These are phyloP conservation scores for Sturmia bella DNA, from an alignment of 2,888 invertebrate species.

Conservation along the genomic window DNA sequence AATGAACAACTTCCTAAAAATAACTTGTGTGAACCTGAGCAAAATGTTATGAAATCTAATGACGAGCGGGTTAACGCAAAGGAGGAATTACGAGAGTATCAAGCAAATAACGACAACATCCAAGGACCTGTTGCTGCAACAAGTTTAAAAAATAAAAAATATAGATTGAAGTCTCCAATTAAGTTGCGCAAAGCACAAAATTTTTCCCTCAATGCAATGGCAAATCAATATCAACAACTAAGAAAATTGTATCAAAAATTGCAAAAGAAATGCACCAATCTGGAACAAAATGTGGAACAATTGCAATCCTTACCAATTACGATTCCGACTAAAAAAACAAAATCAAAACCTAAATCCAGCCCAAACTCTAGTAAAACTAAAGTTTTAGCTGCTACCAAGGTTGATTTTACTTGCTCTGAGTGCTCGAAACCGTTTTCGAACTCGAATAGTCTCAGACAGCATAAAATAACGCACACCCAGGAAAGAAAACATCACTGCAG, in stretches of 20 bases:
- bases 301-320: conserved; percentile 46
- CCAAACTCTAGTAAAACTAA: not conserved
- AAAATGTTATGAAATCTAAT: not conserved
- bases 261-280: conserved; percentile 63
- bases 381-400: not conserved
- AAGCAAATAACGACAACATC: no score
- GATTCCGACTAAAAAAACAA: conserved; percentile 5
- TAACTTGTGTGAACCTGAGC: not conserved
- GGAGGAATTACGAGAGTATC: no score
- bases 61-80: no score
- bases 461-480: conserved; percentile 79
- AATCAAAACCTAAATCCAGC: not conserved
- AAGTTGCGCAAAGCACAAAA: conserved; percentile 51
- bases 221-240: conserved; percentile 63
- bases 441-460: conserved; percentile 77
- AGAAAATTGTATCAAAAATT: conserved; percentile 60
- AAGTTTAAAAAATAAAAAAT: conserved; percentile 19
- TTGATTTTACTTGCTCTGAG: conserved; percentile 63
- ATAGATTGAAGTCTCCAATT: conserved; percentile 19
- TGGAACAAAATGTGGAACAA: conserved; percentile 68
- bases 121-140: no score
- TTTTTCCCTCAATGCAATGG: conserved; percentile 59
- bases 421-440: conserved; percentile 71
- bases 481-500: conserved; percentile 78
- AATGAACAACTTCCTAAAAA: not conserved